Conservation (phyloP, 2,113 vertebrate genomes). For the Ceratotherium simum region DNA sequence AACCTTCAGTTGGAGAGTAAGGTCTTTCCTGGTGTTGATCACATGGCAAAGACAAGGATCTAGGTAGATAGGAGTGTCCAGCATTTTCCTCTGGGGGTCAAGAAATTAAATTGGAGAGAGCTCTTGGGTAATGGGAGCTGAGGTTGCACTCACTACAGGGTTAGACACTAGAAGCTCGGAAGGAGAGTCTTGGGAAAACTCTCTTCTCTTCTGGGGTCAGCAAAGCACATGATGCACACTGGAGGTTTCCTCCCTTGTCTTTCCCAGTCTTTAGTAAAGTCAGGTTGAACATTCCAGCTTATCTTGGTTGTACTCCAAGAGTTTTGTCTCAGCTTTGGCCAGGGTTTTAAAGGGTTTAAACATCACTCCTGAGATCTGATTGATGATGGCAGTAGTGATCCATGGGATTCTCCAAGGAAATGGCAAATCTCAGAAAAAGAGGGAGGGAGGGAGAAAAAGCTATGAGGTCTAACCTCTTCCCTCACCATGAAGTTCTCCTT, state of each 20-base stretch:
- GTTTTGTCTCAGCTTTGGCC: conserved; percentile 2
- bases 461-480: too few species aligned
- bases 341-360: conserved; percentile 35
- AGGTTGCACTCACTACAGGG: not conserved
- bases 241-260: not conserved
- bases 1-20: not conserved
- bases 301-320: not conserved
- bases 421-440: not conserved
- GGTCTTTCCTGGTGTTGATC: not conserved
- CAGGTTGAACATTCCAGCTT: not conserved
- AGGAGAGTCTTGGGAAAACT: not conserved
- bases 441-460: not conserved
- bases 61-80: not conserved
- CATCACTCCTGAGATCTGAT: not conserved
- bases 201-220: not conserved
- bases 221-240: too few species aligned
- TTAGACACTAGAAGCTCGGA: not conserved
- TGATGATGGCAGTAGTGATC: conserved; percentile 7
- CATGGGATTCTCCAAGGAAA: conserved; percentile 30
- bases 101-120: not conserved
- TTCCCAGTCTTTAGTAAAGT: not conserved
- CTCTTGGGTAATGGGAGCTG: not conserved
- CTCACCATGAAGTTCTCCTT: not conserved
- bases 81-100: not conserved
- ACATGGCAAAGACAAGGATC: not conserved